phyloP scores from a whole-genome alignment of 2,113 vertebrate species.

The Promerops cafer region DNA sequence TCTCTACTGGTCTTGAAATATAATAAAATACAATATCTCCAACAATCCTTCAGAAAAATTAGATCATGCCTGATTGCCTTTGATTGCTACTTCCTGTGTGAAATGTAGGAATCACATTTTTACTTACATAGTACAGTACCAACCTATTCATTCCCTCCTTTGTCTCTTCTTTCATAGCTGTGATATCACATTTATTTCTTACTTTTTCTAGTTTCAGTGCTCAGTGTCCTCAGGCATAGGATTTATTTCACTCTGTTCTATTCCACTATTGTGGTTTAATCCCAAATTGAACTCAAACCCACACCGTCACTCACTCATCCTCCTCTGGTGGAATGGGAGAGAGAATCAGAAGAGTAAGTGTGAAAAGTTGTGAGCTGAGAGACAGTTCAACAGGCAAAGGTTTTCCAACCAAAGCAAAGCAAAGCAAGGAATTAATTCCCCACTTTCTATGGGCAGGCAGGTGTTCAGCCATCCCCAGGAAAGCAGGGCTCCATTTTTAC shows the following conservation, averaged over 20 bases:
- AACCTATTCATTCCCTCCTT: background rate
- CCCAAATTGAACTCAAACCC: background rate
- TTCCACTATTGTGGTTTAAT: rapidly evolving
- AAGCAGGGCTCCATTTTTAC: background rate
- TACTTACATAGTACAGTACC: background rate
- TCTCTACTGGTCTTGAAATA: background rate
- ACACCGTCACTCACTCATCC: background rate
- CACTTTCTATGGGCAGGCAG: background rate
- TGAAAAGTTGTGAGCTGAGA: background rate
- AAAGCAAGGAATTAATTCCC: background rate
- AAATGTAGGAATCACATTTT: background rate
- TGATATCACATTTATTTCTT: background rate
- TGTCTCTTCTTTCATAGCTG: background rate
- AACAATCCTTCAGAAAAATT: background rate
- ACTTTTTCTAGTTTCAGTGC: background rate
- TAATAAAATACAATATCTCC: background rate
- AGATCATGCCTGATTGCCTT: background rate
- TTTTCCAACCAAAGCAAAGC: background rate
- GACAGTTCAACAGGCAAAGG: background rate
- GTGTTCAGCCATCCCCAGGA: background rate
- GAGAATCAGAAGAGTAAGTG: background rate
- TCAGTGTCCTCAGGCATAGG: background rate
- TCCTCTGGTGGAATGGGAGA: background rate
- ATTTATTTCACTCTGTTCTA: background rate
- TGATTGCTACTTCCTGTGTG: background rate